phyloP scores from a whole-genome alignment of 2,797 vertebrate species.

The Clarias fuscus region DNA sequence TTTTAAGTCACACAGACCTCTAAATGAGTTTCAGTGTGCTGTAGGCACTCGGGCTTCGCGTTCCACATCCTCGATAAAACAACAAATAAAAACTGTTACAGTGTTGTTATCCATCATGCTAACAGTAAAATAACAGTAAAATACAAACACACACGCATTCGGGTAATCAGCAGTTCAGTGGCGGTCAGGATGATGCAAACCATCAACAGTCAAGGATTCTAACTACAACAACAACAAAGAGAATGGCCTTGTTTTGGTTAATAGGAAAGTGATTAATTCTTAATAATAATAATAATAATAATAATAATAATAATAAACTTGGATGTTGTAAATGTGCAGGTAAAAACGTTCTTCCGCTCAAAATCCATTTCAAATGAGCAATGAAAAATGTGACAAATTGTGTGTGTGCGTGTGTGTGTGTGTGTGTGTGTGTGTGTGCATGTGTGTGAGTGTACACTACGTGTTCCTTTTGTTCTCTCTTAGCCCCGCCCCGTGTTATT shows the following conservation, averaged over 20 bases:
- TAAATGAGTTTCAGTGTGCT: not conserved
- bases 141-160: constrained; percentile 48
- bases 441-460: not conserved
- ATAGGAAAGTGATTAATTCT: constrained; percentile 58
- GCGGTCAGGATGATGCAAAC: constrained; percentile 60
- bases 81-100: constrained; percentile 18
- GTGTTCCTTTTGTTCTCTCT: not conserved
- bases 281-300: constrained; percentile 21
- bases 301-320: constrained; percentile 36
- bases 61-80: not conserved
- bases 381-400: too few species aligned
- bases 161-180: constrained; percentile 51
- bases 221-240: constrained; percentile 51
- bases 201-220: constrained; percentile 53
- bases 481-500: not conserved
- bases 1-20: not conserved
- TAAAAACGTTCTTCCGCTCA: constrained; percentile 24
- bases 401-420: not conserved
- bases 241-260: constrained; percentile 61
- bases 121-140: constrained; percentile 57
- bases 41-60: not conserved
- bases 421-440: constrained; percentile 9
- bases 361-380: not conserved
- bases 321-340: constrained; percentile 48
- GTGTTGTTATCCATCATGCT: constrained; percentile 13